Base-by-base conservation (phyloP, 2,888 invertebrate species). In the Vesta saturnalis region DNA sequence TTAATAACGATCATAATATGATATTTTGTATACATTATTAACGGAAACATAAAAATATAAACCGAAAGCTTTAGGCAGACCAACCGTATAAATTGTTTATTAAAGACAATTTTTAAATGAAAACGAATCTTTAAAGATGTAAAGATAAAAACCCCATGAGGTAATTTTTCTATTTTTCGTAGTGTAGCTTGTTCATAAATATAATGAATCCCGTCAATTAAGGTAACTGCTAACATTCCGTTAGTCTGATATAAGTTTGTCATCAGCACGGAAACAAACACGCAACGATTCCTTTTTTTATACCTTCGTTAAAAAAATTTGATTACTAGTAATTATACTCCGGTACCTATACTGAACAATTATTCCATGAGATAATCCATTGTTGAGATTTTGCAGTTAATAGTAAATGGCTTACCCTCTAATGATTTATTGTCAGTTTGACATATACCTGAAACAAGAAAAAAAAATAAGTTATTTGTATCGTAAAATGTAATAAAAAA, bases 371-470 rank as follows among this genome's bases (percentile, higher is more conserved):
- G n/a, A n/a, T n/a, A n/a, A n/a, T n/a, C n/a, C n/a, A n/a, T n/a
- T n/a, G n/a, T n/a, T n/a, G n/a, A n/a, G n/a, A n/a, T 8, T 23
- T 23, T 8, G 8, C 3, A 23, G 8, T 23, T 23, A 23, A 23
- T 23, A 8, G 3, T 23, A 5, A 23, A 23, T 8, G 23, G 3
- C 23, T 23, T 23, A 23, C 23, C 23, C n/a, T n/a, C n/a, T n/a
- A 23, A 5, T 23, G 8, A 23, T 23, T 23, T 23, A 23, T 23
- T 23, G 23, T n/a, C 39, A 39, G 12, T 39, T 39, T 39, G 39
- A n/a, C n/a, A n/a, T 39, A 39, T 39, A 71, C 68, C 67, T 68
- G 62, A 65, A 71, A 71, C 60, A 64, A 71, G 60, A 57, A 60
- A 60, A 70, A 63, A 64, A 23, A 8, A 14, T 21, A 54, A 15